phyloP scores from a whole-genome alignment of 2,113 vertebrate species.

The Rhinoderma darwinii region DNA sequence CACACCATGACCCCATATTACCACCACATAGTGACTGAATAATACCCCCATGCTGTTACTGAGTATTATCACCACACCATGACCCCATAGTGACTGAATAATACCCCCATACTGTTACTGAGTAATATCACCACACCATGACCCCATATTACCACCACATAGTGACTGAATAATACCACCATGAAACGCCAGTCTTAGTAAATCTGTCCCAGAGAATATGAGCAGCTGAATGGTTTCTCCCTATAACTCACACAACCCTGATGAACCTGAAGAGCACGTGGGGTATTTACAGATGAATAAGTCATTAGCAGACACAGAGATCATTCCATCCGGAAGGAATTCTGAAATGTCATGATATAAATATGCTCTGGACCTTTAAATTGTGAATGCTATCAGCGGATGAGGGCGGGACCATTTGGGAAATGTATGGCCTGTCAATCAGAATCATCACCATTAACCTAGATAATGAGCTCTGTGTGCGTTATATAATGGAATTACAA shows the following conservation, averaged over 20 bases:
- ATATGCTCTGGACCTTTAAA: not conserved
- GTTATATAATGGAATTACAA: not conserved
- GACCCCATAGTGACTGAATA: no score
- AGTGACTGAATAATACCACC: no score
- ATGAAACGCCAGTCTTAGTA: no score
- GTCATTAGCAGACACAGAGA: not conserved
- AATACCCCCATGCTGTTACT: no score
- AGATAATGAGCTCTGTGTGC: not conserved
- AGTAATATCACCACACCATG: no score
- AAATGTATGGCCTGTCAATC: constrained; percentile 1
- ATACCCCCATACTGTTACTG: no score
- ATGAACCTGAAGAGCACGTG: not conserved
- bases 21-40: no score
- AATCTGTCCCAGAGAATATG: no score
- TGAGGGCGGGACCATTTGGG: not conserved
- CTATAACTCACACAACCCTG: not conserved
- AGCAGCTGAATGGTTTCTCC: not conserved
- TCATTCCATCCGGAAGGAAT: not conserved
- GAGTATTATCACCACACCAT: no score
- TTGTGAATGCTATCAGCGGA: not conserved
- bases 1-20: no score
- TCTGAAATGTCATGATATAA: not conserved
- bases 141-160: no score
- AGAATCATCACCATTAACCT: not conserved
- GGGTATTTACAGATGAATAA: no score